Percentiles rank a stretch among this genome's conserved stretches.
phyloP scores from a whole-genome alignment of 2,888 invertebrate genomes.

The Gortyna flavago region DNA sequence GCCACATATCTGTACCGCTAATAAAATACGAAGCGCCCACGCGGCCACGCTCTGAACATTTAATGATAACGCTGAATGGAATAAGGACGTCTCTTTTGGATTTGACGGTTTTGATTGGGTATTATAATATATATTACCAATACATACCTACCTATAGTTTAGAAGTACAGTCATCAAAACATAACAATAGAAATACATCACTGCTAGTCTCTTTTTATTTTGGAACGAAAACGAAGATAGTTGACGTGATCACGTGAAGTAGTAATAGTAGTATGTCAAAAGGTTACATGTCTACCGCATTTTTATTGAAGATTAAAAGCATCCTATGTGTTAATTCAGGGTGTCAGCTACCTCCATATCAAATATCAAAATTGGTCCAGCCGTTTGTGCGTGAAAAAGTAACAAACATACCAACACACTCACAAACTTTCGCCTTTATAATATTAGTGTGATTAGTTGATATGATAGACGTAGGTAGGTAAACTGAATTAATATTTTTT shows the following conservation, averaged over 20 bases:
- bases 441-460: neutral
- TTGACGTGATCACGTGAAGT: neutral
- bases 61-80: conserved; percentile 38
- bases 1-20: conserved; percentile 19
- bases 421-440: too few relatives aligned
- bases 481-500: neutral
- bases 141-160: neutral
- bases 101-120: conserved; percentile 21
- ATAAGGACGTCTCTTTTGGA: conserved; percentile 26
- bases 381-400: too few relatives aligned
- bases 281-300: neutral
- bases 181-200: neutral
- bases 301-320: too few relatives aligned
- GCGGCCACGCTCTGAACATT: conserved; percentile 46
- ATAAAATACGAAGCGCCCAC: conserved; percentile 42
- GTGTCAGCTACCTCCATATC: too few relatives aligned
- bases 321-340: too few relatives aligned
- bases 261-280: neutral
- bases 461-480: neutral
- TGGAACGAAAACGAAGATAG: neutral
- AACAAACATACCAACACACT: too few relatives aligned
- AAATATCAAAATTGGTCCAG: too few relatives aligned
- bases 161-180: neutral
- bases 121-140: neutral
- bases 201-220: neutral